Base-by-base conservation (phyloP, 2,797 vertebrate genomes). In the Girardinus metallicus region DNA sequence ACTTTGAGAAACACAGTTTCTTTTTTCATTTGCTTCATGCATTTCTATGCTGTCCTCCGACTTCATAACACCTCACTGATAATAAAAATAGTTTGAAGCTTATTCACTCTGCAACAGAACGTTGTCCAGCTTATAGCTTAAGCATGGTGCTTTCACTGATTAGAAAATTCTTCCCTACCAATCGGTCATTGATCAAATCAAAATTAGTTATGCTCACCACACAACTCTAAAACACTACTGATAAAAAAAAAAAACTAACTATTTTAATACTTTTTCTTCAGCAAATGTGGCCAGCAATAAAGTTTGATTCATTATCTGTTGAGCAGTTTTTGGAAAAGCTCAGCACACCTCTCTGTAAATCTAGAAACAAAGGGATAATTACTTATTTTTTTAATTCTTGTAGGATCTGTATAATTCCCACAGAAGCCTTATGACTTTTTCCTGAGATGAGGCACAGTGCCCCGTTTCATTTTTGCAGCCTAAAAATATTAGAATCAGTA, bases 401-500 rank as follows among this genome's bases (percentile, higher is more conserved):
- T 31, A 51, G 1, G 31, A 57, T 73, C 41, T 23, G 0, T 62
- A n/a, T 47, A 46, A 46, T 2, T 18, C 68, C 53, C 15, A 39
- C 8, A 15, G 21, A 57, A 34, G 23, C 16, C n/a, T 31, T 26
- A 44, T 16, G 34, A 55, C 2, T 18, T 29, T 66, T 55, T 75
- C 4, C 12, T 26, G 2, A 55, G 29, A 34, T 15, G 13, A 47
- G 55, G 34, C 23, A 70, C 11, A 80, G 70, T 34, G 26, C 46
- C 74, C 3, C 5, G 11, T 5, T 47, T 15, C 6, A 80, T 34
- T 62, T 47, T 49, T 23, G 53, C 9, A 16, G 9, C 60, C n/a
- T 76, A 34, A 26, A 47, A 51, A 53, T n/a, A 73, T n/a, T 1
- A 47, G 18, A 46, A 64, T 72, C 55, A 73, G 64, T 71, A 66